Base-by-base conservation (phyloP, 2,113 vertebrate species). In the Xenopus laevis region DNA sequence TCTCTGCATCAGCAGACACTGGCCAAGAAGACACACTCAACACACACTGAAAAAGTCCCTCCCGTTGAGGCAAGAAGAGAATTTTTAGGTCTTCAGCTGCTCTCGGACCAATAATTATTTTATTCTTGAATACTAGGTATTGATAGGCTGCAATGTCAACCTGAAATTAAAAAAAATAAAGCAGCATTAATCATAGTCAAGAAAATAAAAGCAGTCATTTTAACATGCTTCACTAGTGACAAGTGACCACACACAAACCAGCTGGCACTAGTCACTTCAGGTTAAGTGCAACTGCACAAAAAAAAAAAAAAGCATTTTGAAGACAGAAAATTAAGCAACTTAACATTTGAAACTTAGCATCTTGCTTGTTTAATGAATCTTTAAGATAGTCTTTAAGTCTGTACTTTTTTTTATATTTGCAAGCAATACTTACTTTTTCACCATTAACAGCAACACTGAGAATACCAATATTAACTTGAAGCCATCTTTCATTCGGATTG, bases 41-140 rank as follows among this genome's bases (percentile, higher is more conserved):
- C 21, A 93, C 83, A 79, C 89, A 97, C 79, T 94, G 93, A 84
- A 95, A 98, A 80, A 98, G 83, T 2, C 97, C 97, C 1, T 92
- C 71, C 70, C 79, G 80, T 1, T 90, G 91, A 6, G 97, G 94
- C 47, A 98, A 84, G 71, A 98, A 94, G 78, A 98, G 85, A 65
- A 99, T 86, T 86, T 95, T 96, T 87, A 98, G 85, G 18, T 99
- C 94, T 33, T 95, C 93, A 45, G 93, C 93, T 77, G 89, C 90
- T 77, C 93, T 93, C 12, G 97, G 91, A 73, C 91, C 94, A 82
- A 98, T 84, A 16, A 99, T 91, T 0, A 92, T 91, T 89, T 93
- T 97, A 84, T 93, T 98, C 84, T 98, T 98, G 79, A 99, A 94
- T 63, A 98, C 93, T 33, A 98, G 82, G 82, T 93, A 97, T n/a